Evolutionary conservation across 2,888 invertebrate genomes (phyloP).

Genomic region (Eupithecia vulgata): DNA sequence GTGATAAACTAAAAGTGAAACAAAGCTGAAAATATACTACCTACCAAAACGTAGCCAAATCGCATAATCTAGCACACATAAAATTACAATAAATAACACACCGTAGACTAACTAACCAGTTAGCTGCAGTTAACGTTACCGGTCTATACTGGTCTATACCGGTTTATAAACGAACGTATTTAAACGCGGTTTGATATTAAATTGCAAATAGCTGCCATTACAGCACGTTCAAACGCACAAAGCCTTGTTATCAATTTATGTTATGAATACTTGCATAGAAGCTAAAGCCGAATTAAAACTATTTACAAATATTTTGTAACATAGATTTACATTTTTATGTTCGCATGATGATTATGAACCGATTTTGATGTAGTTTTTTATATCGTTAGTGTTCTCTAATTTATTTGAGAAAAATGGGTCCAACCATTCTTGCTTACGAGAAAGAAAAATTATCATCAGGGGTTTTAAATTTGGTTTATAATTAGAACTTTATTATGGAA

Average conservation of each 20-base stretch:
- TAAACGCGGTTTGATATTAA: constrained; percentile 28
- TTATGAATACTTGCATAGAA: not conserved
- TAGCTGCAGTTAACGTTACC: constrained; percentile 18
- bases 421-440: no score
- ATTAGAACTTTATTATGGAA: no score
- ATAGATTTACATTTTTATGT: no score
- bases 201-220: constrained; percentile 33
- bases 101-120: constrained; percentile 5
- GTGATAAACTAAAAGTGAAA: not conserved
- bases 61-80: not conserved
- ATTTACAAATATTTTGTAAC: no score
- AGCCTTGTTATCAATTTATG: not conserved
- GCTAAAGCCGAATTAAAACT: no score
- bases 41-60: not conserved
- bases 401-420: no score
- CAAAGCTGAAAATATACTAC: not conserved
- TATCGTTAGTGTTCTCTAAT: no score
- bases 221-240: constrained; percentile 7
- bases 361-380: no score
- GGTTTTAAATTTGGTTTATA: no score
- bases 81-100: not conserved
- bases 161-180: constrained; percentile 18
- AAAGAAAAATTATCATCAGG: no score
- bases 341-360: no score
- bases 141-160: constrained; percentile 18